Conservation (phyloP, 2,797 vertebrate genomes). For the Rhinogobio ventralis region DNA sequence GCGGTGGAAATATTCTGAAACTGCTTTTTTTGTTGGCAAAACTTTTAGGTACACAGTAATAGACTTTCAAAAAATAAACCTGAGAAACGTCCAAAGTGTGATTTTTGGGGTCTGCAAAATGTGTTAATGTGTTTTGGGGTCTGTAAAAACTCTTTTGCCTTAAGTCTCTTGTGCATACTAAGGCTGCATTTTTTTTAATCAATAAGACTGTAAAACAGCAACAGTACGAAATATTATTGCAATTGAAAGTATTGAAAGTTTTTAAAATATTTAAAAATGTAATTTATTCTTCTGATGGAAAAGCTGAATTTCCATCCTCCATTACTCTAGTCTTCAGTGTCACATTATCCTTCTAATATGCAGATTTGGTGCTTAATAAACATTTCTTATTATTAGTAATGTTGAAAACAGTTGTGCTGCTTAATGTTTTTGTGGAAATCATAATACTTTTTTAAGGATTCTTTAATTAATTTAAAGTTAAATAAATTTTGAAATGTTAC, state of each 20-base stretch:
- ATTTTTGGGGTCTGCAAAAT: not conserved
- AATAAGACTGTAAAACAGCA: not conserved
- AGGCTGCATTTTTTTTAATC: not conserved
- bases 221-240: not conserved
- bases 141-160: not conserved
- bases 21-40: not conserved
- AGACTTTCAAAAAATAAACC: not conserved
- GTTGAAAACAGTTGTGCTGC: not conserved
- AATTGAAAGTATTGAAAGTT: not conserved
- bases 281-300: not conserved
- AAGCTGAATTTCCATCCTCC: not conserved
- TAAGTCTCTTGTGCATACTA: not conserved
- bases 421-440: not conserved
- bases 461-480: not conserved
- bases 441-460: not conserved
- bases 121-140: not conserved
- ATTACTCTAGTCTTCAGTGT: not conserved
- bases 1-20: not conserved
- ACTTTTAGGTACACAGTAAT: not conserved
- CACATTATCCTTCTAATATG: not conserved
- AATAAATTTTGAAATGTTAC: not conserved
- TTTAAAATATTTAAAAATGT: not conserved
- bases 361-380: too few species aligned
- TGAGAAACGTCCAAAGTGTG: not conserved
- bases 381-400: not conserved